Evolutionary conservation across 2,888 invertebrate species (phyloP), one percentile per base, ranked within the genome.

Genomic region (Ophion ventricosus): DNA sequence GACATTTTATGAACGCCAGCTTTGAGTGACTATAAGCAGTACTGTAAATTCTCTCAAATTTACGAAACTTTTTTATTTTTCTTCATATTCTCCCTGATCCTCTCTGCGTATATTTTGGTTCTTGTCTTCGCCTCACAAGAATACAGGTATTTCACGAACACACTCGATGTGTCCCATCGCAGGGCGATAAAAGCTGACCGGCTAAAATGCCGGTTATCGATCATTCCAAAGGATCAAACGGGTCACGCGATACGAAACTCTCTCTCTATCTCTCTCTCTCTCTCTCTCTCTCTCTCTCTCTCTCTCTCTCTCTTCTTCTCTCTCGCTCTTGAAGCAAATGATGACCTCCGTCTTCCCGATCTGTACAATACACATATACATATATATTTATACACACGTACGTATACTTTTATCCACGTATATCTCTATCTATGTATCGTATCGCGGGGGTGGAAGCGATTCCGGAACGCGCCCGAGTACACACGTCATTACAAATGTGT

Each of bases 181-280:
- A 14, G 49, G 64, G 87, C 87, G 87, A 89, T 88, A 88, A 89
- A 49, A 49, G 87, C 87, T 88, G 88, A 88, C 87, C 88, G 86
- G 80, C 85, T 85, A 83, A 81, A 72, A 70, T 79, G 81, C 29
- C 70, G 70, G 85, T 81, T 86, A 88, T 87, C 88, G 88, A 87
- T 87, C 85, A 86, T 73, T 83, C 85, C 85, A 54, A 84, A 81
- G 84, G 87, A 88, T 89, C 88, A 88, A 89, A 88, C 87, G 86
- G 88, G 87, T 88, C 88, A 89, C 81, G 84, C 85, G 80, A 83
- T 81, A 74, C 84, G 63, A 81, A 81, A 81, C 81, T 81, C 80
- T 63, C 63, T 25, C 74, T 83, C 56, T 43, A 73, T 35, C 14
- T 49, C 49, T 49, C 49, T 11, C 49, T 49, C 49, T 11, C 49